Evolutionary conservation across 2,113 vertebrate genomes (phyloP).

Genomic region (Corvus moneduloides): DNA sequence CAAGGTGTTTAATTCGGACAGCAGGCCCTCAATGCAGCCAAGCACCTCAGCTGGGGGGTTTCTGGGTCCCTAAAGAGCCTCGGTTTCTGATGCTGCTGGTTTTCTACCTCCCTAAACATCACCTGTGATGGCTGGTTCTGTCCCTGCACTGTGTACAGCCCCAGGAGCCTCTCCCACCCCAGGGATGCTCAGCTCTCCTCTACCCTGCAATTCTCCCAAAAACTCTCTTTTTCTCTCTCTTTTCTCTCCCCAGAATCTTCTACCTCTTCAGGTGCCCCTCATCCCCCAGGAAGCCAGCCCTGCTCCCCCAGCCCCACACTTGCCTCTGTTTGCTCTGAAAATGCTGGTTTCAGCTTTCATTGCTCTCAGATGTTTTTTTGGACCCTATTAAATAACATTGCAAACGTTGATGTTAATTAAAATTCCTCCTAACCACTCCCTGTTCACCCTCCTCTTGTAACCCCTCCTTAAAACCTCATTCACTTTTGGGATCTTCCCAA

Average conservation of each 20-base stretch:
- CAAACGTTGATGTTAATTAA: conserved; percentile 35
- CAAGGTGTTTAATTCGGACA: fast-evolving
- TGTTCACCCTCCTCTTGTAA: not conserved
- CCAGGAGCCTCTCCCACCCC: not conserved
- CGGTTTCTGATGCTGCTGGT: not conserved
- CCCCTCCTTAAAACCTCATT: conserved; percentile 47
- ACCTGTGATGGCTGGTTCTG: not conserved
- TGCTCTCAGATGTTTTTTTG: conserved; percentile 23
- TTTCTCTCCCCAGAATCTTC: not conserved
- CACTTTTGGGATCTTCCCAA: conserved; percentile 35
- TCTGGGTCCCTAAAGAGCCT: too few relatives aligned
- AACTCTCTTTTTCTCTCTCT: not conserved
- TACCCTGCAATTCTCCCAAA: not conserved
- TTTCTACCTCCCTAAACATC: not conserved
- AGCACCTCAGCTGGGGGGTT: fast-evolving
- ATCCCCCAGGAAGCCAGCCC: not conserved
- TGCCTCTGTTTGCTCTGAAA: not conserved
- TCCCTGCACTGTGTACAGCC: fast-evolving
- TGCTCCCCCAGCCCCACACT: not conserved
- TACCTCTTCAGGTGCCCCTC: not conserved
- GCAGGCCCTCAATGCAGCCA: fast-evolving
- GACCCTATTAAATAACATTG: conserved; percentile 2
- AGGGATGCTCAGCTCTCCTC: not conserved
- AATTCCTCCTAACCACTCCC: conserved; percentile 43
- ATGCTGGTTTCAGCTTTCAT: not conserved